Evolutionary conservation across 2,797 vertebrate species (phyloP), one percentile per base, ranked within the genome.

Genomic region (Rhynchonycteris naso): DNA sequence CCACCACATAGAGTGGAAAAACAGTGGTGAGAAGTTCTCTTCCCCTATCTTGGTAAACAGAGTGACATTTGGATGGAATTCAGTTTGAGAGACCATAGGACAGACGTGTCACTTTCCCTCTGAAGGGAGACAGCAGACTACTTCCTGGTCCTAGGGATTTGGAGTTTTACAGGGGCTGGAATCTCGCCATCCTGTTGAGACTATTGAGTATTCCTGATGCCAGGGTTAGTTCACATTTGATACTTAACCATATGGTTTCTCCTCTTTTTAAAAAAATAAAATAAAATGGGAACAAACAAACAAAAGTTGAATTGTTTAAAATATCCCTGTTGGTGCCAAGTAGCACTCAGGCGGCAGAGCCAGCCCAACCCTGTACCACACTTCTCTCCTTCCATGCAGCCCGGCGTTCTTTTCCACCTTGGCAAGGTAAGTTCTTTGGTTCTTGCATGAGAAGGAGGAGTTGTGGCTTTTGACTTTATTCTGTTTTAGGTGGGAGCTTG

Each of bases 301-400:
- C 43, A 80, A 38, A 33, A 19, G 21, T 35, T 16, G 52, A 11
- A 3, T 26, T 35, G 43, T 74, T 81, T 50, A 12, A 13, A 75
- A 30, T 28, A 6, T 30, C 26, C 38, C 15, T 68, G 30, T 61
- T 5, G 82, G n/a, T 22, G 82, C n/a, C 18, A 56, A 33, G 24
- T 22, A 11, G 75, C 9, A 12, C 47, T 85, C 58, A 63, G 58
- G 35, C 18, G 2, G 1, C 7, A 12, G 14, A 11, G 14, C 18
- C 30, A 4, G 1, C 5, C 26, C 71, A 5, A 2, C 35, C 47
- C 26, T 1, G 33, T 5, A 1, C 22, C n/a, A 8, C 24, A 0
- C 22, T 78, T 76, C 54, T 58, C 30, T 80, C 59, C n/a, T 65
- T 47, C 0, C 18, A 3, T 0, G 28, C 38, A 26, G 69, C 89